Evolutionary conservation across 2,888 invertebrate species (phyloP).

Genomic region (Eupithecia tripunctaria): DNA sequence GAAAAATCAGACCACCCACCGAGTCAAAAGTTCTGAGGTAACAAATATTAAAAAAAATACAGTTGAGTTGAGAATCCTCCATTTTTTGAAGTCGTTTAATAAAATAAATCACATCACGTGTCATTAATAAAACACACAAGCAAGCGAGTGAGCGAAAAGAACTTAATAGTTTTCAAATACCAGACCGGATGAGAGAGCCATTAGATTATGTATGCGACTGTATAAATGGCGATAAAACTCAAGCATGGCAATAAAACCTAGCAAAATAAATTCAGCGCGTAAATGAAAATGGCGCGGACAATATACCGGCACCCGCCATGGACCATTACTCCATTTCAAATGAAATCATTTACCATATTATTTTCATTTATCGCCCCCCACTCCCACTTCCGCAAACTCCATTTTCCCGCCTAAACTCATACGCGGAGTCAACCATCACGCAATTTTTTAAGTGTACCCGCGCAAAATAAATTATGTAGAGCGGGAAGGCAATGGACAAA

Average conservation of each 20-base stretch:
- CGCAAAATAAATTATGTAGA: constrained; percentile 83
- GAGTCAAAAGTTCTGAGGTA: no score
- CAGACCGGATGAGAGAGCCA: constrained; percentile 62
- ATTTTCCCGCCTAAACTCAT: constrained; percentile 74
- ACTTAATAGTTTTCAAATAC: constrained; percentile 53
- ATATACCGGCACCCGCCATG: constrained; percentile 67
- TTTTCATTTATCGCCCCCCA: constrained; percentile 69
- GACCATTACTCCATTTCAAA: constrained; percentile 80
- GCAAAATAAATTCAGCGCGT: constrained; percentile 70
- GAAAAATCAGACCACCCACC: no score
- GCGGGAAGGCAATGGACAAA: constrained; percentile 72
- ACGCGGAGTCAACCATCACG: constrained; percentile 57
- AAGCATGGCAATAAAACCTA: constrained; percentile 55
- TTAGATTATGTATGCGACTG: constrained; percentile 72
- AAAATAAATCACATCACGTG: constrained; percentile 43
- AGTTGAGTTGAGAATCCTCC: no score
- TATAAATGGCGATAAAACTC: constrained; percentile 69
- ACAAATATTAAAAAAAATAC: no score
- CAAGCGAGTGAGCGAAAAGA: constrained; percentile 53
- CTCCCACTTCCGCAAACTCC: constrained; percentile 68
- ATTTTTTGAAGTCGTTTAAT: no score
- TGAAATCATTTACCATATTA: constrained; percentile 83
- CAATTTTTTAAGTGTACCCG: constrained; percentile 84
- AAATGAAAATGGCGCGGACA: constrained; percentile 74
- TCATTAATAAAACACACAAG: constrained; percentile 48